Conservation (phyloP, 2,797 vertebrate genomes). For the Pristis pectinata region DNA sequence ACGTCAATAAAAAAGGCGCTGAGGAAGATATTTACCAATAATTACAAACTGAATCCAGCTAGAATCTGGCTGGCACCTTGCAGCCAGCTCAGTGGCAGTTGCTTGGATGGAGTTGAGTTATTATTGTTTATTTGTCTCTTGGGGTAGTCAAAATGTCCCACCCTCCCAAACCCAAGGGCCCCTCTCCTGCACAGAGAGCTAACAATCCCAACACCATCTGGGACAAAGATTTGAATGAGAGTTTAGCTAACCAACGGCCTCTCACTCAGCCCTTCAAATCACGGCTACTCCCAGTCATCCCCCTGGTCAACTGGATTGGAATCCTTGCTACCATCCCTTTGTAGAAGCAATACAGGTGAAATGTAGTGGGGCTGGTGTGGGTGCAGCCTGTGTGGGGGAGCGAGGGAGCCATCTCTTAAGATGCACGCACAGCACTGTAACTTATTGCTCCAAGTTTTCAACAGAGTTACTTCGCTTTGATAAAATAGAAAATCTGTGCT, state of each 20-base stretch:
- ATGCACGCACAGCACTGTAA: background rate
- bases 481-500: slow-evolving; percentile 23
- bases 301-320: background rate
- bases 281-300: background rate
- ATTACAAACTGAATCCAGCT: background rate
- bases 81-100: background rate
- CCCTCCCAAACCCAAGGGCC: background rate
- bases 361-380: background rate
- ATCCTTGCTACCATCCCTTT: background rate
- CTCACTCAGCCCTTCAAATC: background rate
- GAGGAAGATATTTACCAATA: background rate
- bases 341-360: background rate
- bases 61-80: too few relatives aligned
- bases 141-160: background rate
- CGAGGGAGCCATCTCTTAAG: background rate
- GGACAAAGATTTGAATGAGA: background rate
- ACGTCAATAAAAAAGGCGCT: background rate
- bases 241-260: background rate
- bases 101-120: background rate
- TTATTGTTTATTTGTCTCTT: background rate
- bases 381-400: background rate
- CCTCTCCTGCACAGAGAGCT: background rate
- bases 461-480: slow-evolving; percentile 23
- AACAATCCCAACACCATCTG: background rate
- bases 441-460: slow-evolving; percentile 32